A percentile compares a stretch with the other conserved stretches of the same genome.
phyloP scores from a whole-genome alignment of 2,888 invertebrate genomes.

The Ecliptopera silaceata region DNA sequence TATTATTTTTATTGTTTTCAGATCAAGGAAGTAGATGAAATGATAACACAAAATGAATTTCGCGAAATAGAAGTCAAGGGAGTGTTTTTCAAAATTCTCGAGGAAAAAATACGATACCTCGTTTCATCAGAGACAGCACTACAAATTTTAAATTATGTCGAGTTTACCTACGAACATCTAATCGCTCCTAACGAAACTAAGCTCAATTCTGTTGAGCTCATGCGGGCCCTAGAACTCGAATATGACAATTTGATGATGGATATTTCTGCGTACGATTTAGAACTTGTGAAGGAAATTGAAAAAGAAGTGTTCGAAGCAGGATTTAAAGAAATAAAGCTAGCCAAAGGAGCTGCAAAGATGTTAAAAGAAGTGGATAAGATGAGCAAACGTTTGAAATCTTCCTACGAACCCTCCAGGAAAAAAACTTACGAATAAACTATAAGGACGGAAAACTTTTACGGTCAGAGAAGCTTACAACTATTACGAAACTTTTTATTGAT shows the following conservation, averaged over 20 bases:
- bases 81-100: slow-evolving; percentile 64
- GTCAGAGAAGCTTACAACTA: too few species aligned
- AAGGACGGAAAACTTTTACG: too few species aligned
- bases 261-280: slow-evolving; percentile 66
- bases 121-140: slow-evolving; percentile 84
- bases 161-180: slow-evolving; percentile 85
- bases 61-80: slow-evolving; percentile 67
- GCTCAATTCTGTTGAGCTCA: slow-evolving; percentile 83
- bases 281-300: slow-evolving; percentile 65
- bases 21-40: slow-evolving; percentile 61
- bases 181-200: slow-evolving; percentile 85
- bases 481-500: background rate
- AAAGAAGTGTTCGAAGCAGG: slow-evolving; percentile 66
- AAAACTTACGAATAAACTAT: slow-evolving; percentile 35
- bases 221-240: slow-evolving; percentile 82
- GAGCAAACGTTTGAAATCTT: slow-evolving; percentile 64
- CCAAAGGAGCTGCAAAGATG: slow-evolving; percentile 64
- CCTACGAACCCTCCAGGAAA: slow-evolving; percentile 61
- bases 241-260: slow-evolving; percentile 69
- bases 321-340: slow-evolving; percentile 58
- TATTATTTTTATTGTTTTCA: slow-evolving; percentile 36
- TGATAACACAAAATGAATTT: slow-evolving; percentile 56
- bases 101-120: slow-evolving; percentile 76
- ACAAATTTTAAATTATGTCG: slow-evolving; percentile 84
- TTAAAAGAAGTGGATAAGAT: slow-evolving; percentile 72